Percentiles rank a stretch among this genome's conserved stretches.
Conservation (phyloP, 2,113 vertebrate genomes). For the Xyliphius kryptos region DNA sequence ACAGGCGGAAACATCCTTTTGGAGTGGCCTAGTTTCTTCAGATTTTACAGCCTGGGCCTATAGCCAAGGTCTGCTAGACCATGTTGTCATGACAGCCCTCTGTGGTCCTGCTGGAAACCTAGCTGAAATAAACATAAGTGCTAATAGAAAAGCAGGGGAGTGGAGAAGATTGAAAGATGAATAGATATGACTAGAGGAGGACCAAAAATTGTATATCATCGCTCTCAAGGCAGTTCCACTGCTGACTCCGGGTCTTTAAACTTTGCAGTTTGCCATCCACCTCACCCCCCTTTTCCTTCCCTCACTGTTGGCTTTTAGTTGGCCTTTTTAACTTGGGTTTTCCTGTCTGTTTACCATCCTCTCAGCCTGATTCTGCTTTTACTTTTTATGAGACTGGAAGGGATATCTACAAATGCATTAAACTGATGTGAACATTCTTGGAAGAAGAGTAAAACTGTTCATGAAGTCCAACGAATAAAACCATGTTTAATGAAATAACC, state of each 20-base stretch:
- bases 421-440: slow-evolving; percentile 29
- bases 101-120: slow-evolving; percentile 24
- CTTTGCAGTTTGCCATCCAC: neutral
- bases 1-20: slow-evolving; percentile 33
- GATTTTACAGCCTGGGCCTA: slow-evolving; percentile 53
- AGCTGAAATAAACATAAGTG: neutral
- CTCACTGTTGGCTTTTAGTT: neutral
- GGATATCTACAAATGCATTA: slow-evolving; percentile 34
- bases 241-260: slow-evolving; percentile 24
- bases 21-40: slow-evolving; percentile 38
- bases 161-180: slow-evolving; percentile 44
- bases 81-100: slow-evolving; percentile 42
- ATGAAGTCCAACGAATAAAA: slow-evolving; percentile 32
- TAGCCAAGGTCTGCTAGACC: slow-evolving; percentile 44
- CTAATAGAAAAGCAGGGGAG: slow-evolving; percentile 29
- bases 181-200: slow-evolving; percentile 26
- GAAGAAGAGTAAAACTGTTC: slow-evolving; percentile 33
- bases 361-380: neutral
- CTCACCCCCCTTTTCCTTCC: neutral
- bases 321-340: neutral
- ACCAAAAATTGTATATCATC: slow-evolving; percentile 8
- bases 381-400: slow-evolving; percentile 36
- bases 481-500: neutral
- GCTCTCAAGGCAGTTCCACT: slow-evolving; percentile 22
- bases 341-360: neutral